Conservation (phyloP, 2,797 vertebrate species). For the Chelonia mydas region DNA sequence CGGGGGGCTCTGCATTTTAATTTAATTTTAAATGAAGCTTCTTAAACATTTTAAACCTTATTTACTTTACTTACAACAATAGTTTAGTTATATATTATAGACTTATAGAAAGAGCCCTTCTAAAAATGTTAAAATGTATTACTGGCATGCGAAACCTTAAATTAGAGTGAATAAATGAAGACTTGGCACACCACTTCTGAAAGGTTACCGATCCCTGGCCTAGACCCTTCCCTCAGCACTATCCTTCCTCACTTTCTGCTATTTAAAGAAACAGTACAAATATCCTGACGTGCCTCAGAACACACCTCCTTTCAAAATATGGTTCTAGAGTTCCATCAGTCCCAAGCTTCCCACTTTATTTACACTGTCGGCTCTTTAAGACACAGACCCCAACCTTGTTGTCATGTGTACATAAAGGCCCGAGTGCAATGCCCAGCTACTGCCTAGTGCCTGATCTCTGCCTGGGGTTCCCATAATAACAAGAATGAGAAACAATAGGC, state of each 20-base stretch:
- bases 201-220: no score
- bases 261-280: not conserved
- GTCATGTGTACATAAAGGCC: not conserved
- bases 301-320: not conserved
- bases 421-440: not conserved
- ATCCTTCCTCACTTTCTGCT: not conserved
- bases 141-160: no score
- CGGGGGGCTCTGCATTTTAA: no score
- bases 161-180: no score
- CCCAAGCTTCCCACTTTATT: not conserved
- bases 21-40: no score
- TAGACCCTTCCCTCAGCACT: not conserved
- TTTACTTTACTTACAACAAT: no score
- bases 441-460: not conserved
- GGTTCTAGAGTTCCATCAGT: not conserved
- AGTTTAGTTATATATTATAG: no score
- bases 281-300: not conserved
- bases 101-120: no score
- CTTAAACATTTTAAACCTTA: no score
- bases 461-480: not conserved
- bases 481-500: not conserved
- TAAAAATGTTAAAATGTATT: no score
- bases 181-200: no score
- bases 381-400: not conserved
- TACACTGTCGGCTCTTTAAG: rapidly evolving